Evolutionary conservation across 2,797 vertebrate species (phyloP), one percentile per base, ranked within the genome.

Genomic region (Bryconaethiops microstoma): DNA sequence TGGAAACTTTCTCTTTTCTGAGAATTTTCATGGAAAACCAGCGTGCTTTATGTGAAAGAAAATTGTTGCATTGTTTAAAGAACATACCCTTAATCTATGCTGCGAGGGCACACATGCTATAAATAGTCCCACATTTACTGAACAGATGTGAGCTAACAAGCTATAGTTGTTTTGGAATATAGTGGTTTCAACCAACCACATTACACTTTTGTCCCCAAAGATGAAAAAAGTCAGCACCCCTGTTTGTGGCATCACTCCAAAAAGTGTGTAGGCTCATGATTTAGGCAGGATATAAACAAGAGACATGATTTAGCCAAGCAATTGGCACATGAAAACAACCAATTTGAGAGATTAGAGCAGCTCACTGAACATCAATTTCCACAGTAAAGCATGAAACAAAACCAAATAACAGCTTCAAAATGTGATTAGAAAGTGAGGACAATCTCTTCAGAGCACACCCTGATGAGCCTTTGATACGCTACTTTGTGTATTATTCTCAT

Each of bases 301-400:
- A 62, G 12, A 40, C 2, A 40, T n/a, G 1, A n/a, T 9, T 8
- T 4, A n/a, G n/a, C 35, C 19, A 16, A 6, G 83, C 42, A 25
- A 50, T 3, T 23, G 67, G 21, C 64, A 92, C 90, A 92, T 92
- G 88, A 93, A 94, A 94, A 91, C 89, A 91, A 90, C 86, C 92
- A 91, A 93, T 92, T 92, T 91, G 82, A 89, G 86, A 87, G 81
- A 92, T 94, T 91, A 94, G 89, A 92, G 92, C 87, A 90, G 89
- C 88, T 88, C 87, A 92, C 92, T 93, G 91, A 88, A 90, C 89
- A 89, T 63, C 59, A 68, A 86, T 83, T 85, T 83, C 65, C 82
- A 91, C 90, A 92, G 90, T 91, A 89, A 91, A 87, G 88, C 90
- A 87, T 93, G 91, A 93, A 92, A 92, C 92, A 92, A 93, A 93